phyloP scores from a whole-genome alignment of 2,888 invertebrate genomes.

The Halictus quadricinctus region DNA sequence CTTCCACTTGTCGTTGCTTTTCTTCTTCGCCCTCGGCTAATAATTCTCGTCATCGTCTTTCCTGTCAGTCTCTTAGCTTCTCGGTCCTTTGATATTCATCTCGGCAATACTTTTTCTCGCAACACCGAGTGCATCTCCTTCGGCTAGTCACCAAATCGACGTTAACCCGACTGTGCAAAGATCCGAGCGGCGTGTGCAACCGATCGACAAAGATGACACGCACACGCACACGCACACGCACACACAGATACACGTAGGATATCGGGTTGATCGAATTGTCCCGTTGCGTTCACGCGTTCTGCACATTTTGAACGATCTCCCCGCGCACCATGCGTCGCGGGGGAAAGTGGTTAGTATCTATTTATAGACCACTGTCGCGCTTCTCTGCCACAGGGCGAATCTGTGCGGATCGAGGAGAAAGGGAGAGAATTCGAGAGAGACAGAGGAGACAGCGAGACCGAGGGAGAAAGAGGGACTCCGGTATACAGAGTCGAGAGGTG shows the following conservation, averaged over 20 bases:
- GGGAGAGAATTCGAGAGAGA: not conserved
- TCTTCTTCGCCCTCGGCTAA: not conserved
- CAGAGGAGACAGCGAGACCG: not conserved
- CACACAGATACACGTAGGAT: not conserved
- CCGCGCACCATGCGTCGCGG: conserved; percentile 39
- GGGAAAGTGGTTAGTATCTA: conserved; percentile 65
- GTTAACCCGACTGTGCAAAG: not conserved
- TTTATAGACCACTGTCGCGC: conserved; percentile 64
- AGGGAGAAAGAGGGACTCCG: conserved; percentile 31
- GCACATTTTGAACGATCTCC: conserved; percentile 55
- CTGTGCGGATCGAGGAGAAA: not conserved
- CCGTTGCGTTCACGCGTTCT: conserved; percentile 53
- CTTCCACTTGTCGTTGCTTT: not conserved
- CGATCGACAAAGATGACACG: not conserved
- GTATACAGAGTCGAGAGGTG: conserved; percentile 74
- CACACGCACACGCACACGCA: not conserved
- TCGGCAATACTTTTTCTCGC: not conserved
- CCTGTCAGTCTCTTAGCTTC: not conserved
- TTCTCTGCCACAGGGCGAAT: conserved; percentile 37
- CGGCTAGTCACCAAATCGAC: not conserved
- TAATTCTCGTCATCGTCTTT: not conserved
- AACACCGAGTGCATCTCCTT: not conserved
- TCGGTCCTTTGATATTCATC: not conserved
- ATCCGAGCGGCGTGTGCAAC: conserved; percentile 4
- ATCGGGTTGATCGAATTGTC: conserved; percentile 31